Percentiles rank a stretch among this genome's conserved stretches.
phyloP scores from a whole-genome alignment of 2,113 vertebrate genomes.

The Macrotis lagotis region DNA sequence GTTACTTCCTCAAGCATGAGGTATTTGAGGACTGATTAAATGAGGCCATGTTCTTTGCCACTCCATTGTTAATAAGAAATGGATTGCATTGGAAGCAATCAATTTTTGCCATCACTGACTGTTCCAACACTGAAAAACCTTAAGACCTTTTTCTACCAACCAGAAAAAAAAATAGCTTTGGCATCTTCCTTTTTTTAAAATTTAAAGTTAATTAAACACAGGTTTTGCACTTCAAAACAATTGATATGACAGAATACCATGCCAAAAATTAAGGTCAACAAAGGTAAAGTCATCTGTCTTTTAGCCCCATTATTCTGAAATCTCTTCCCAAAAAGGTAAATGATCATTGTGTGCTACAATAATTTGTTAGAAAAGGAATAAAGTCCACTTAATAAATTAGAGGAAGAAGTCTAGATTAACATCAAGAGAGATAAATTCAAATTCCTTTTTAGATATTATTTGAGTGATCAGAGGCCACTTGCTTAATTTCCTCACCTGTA shows the following conservation, averaged over 20 bases:
- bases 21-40: not conserved
- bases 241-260: not conserved
- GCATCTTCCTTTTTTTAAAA: not conserved
- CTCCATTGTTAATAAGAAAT: not conserved
- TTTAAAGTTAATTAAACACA: conserved; percentile 13
- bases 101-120: not conserved
- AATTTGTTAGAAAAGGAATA: conserved; percentile 8
- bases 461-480: not conserved
- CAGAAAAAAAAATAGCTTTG: conserved; percentile 1
- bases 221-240: not conserved
- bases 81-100: not conserved
- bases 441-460: not conserved
- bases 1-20: not conserved
- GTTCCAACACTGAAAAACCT: not conserved
- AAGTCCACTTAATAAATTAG: not conserved
- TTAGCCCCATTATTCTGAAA: conserved; percentile 15
- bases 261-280: not conserved
- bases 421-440: not conserved
- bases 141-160: not conserved
- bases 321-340: not conserved
- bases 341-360: not conserved
- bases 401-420: not conserved
- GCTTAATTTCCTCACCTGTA: not conserved
- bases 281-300: not conserved
- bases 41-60: not conserved